Base-by-base conservation (phyloP, 2,888 invertebrate genomes). In the Strigamia crassipes region DNA sequence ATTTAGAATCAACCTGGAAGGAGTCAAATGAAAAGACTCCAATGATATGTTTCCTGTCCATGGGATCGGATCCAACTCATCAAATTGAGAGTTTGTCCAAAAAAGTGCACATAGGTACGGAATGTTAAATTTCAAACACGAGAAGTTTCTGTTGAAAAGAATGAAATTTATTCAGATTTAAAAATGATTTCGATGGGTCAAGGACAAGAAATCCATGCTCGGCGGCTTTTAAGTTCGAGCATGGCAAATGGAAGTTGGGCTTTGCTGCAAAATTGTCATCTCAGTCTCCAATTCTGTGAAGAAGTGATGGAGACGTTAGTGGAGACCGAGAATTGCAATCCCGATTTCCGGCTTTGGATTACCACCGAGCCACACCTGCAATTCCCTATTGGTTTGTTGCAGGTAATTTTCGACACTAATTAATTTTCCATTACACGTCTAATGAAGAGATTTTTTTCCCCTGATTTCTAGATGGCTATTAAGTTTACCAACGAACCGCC, bases 401-500 rank as follows among this genome's bases (percentile, higher is more conserved):
- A 90, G 88, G 90, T 89, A 83, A 79, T 80, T 78, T 77, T 21
- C 10, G 23, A 23, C 41, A 21, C 15, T 41, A 18, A 78, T 31
- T 31, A 8, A 1, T 18, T 66, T 23, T 23, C 15, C 9, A 10
- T 78, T 10, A 27, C 27, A 3, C 27, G 1, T 27, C 27, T 27
- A 27, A 27, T 27, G 27, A 27, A 27, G 3, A 2, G 1, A 27
- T 27, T 27, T 27, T 27, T 78, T 31, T n/a, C n/a, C n/a, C n/a
- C n/a, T 31, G 15, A n/a, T 15, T 18, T 92, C 18, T 93, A 97
- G 91, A 95, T 96, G 92, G 95, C 96, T 6, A 96, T 98, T 83
- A 98, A 98, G 89, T 98, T 96, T 87, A 98, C 98, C 0, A 97
- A 97, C 87, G 98, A 98, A 89, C 97, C 97, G 15, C 97, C 98